Evolutionary conservation across 2,888 invertebrate genomes (phyloP).

Genomic region (Polydrusus cervinus): DNA sequence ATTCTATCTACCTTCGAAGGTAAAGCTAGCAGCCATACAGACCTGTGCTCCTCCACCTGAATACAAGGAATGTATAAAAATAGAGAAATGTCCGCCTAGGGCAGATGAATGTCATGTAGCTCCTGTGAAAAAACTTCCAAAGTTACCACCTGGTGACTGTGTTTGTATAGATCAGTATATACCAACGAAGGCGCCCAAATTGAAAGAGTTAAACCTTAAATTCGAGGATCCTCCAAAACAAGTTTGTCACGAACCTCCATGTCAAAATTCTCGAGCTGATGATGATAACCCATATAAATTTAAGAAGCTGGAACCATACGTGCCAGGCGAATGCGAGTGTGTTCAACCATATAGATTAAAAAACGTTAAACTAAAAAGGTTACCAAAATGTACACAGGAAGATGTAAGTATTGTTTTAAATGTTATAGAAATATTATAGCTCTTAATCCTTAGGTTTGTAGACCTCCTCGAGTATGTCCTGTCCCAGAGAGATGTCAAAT

Average conservation of each 20-base stretch:
- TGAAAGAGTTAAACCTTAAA: conserved; percentile 53
- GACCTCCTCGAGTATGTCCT: conserved; percentile 44
- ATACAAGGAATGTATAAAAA: conserved; percentile 36
- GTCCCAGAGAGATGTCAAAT: conserved; percentile 49
- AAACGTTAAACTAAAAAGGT: conserved; percentile 51
- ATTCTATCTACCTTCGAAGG: conserved; percentile 52
- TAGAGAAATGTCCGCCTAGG: conserved; percentile 47
- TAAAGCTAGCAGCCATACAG: conserved; percentile 42
- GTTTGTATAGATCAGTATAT: conserved; percentile 55
- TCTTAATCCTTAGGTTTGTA: conserved; percentile 34
- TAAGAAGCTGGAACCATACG: conserved; percentile 45
- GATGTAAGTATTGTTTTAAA: conserved; percentile 31
- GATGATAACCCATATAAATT: conserved; percentile 40
- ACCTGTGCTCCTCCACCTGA: conserved; percentile 40
- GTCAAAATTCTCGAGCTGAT: conserved; percentile 46
- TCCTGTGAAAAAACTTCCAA: conserved; percentile 55
- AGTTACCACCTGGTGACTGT: conserved; percentile 47
- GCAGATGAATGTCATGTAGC: conserved; percentile 55
- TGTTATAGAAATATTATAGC: background rate
- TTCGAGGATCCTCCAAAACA: conserved; percentile 57
- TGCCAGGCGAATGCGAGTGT: conserved; percentile 55
- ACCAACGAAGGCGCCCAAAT: conserved; percentile 51
- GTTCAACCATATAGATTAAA: conserved; percentile 55
- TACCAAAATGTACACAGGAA: conserved; percentile 47
- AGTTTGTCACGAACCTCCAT: conserved; percentile 32